Conservation (phyloP, 2,888 invertebrate genomes). For the Philereme transversata region DNA sequence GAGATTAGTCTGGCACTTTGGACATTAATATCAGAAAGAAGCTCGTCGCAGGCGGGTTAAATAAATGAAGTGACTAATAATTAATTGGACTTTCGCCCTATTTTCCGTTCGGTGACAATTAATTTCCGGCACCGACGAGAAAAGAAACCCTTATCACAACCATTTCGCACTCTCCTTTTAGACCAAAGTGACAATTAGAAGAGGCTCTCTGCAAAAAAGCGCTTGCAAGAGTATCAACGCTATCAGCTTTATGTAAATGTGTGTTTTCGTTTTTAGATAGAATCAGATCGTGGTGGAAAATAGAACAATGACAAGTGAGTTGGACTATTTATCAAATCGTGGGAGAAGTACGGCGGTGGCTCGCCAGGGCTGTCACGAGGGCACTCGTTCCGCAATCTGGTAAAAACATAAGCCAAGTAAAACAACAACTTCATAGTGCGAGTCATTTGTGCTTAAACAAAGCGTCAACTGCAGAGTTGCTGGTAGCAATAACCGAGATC, state of each 20-base stretch:
- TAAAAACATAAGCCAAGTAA: conserved; percentile 70
- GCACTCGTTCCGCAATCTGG: conserved; percentile 48
- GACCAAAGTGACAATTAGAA: conserved; percentile 71
- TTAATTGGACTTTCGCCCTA: conserved; percentile 83
- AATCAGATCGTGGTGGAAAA: conserved; percentile 33
- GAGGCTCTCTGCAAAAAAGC: conserved; percentile 54
- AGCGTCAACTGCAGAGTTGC: conserved; percentile 81
- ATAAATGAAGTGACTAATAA: conserved; percentile 84
- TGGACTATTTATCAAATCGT: conserved; percentile 66
- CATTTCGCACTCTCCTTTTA: conserved; percentile 70
- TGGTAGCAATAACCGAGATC: conserved; percentile 80
- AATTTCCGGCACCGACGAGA: conserved; percentile 78
- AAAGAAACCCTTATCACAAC: conserved; percentile 82
- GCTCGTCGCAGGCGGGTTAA: conserved; percentile 73
- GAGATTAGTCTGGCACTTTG: conserved; percentile 69
- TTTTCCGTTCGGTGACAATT: conserved; percentile 84
- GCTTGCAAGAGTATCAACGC: conserved; percentile 35
- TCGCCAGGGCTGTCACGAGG: conserved; percentile 37
- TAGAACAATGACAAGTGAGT: conserved; percentile 48
- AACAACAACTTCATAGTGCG: conserved; percentile 77
- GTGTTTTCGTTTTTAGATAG: conserved; percentile 32
- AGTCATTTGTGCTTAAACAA: conserved; percentile 83
- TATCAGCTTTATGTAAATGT: conserved; percentile 43
- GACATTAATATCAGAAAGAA: conserved; percentile 78
- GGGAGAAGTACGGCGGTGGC: conserved; percentile 40